Base-by-base conservation (phyloP, 1,140 invertebrate species). In the Euglossa dilemma region DNA sequence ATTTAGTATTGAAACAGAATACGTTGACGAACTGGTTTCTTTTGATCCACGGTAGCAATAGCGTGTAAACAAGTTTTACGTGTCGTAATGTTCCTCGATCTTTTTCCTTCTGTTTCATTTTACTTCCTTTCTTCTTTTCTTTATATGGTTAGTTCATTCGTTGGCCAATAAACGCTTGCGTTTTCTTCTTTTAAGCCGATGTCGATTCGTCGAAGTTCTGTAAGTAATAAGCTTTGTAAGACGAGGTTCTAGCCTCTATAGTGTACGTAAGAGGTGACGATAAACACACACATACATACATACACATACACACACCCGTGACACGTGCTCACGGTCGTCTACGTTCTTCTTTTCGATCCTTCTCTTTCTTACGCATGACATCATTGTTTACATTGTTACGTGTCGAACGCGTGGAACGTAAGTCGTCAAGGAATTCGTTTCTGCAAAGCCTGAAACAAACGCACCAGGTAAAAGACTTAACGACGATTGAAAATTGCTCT, bases 71-170 rank as follows among this genome's bases (percentile, higher is more conserved):
- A 9, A 83, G 36, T 56, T 79, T 76, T 67, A 64, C 16, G 28
- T 67, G 28, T 74, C 18, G 14, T 75, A 82, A 85, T 85, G 83
- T 85, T 82, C 83, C 79, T 85, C 52, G 43, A 56, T 64, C 25
- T 52, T 57, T n/a, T 74, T n/a, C 23, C 45, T 66, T 47, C 61
- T 52, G 12, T 56, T 70, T 50, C 14, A n/a, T 54, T 86, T 80
- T 67, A 23, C 83, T 71, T 12, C 23, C 63, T 36, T 73, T 36
- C 23, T 71, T 45, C 43, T 64, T 50, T n/a, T 8, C 6, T 56
- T 64, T 72, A n/a, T 43, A 43, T 43, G 20, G 28, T 72, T 72
- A 56, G 12, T 72, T 70, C 20, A 28, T 64, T 45, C 73, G 54
- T 69, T 83, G 47, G 67, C 28, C 54, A 67, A 50, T 25, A 25